Evolutionary conservation across 1,140 invertebrate species (phyloP), one percentile per base, ranked within the genome.

Genomic region (Pomacea maculata): DNA sequence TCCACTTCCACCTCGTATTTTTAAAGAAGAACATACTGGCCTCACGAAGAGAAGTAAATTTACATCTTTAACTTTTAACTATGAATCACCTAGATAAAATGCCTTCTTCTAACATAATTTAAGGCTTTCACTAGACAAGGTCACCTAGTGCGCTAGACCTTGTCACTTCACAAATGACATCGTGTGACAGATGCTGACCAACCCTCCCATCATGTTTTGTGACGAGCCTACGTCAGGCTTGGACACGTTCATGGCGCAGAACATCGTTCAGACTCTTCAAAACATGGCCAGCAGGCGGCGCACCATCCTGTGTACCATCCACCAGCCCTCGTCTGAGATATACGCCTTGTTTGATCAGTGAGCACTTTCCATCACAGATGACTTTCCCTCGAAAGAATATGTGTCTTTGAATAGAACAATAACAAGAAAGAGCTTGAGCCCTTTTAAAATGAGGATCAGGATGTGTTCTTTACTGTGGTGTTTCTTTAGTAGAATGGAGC

Each of bases 181-280:
- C 73, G 29, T 34, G 34, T 25, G 52, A n/a, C 77, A 97, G 95
- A 92, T 99, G 21, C 92, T 99, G 45, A 99, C 97, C 0, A 95
- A 99, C 92, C 98, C 98, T 2, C 95, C 96, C 2, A 91, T 99
- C 61, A 94, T 99, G 93, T 97, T 99, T 88, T 99, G 97, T 90
- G 98, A 99, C 89, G 98, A 99, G 89, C 97, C 98, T 3, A 99
- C 98, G 0, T 98, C 92, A 52, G 93, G 98, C 94, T 90, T 99
- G 71, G 98, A 99, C 90, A 96, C 97, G 0, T 97, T 94, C 86
- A 97, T 97, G 87, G 97, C 97, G 0, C 94, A 95, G 84, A 98
- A 96, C 89, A 96, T 99, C 21, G 94, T 99, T n/a, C 95, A 87
- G 95, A 87, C 86, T n/a, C 96, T 82, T 90, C 80, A 96, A 85